Conservation (phyloP, 2,113 vertebrate species). For the western clawed frog (Xenopus tropicalis) region DNA sequence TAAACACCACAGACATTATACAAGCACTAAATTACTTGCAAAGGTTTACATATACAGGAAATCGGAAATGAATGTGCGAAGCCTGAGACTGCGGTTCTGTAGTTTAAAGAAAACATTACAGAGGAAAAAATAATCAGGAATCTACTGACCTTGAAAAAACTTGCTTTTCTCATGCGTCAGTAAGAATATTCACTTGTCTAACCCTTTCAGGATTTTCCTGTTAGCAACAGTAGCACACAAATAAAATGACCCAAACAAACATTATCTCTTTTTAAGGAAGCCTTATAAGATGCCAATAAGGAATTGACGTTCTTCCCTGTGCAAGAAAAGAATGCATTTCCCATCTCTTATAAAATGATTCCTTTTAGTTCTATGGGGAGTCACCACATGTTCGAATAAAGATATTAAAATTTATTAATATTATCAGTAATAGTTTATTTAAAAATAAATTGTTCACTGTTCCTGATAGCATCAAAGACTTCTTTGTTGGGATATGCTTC, state of each 20-base stretch:
- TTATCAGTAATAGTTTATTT: too few species aligned
- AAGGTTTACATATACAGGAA: not conserved
- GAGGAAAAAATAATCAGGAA: not conserved
- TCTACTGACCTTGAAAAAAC: slow-evolving; percentile 11
- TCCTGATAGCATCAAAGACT: too few species aligned
- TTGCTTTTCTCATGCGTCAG: slow-evolving; percentile 42
- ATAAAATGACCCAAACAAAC: slow-evolving; percentile 66
- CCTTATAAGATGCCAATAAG: slow-evolving; percentile 56
- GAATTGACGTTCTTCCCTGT: slow-evolving; percentile 65
- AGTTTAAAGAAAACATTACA: not conserved
- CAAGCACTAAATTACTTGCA: not conserved
- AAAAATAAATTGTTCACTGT: too few species aligned
- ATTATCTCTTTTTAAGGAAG: slow-evolving; percentile 70
- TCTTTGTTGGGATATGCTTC: too few species aligned
- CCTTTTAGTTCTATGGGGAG: slow-evolving; percentile 22
- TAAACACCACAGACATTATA: not conserved
- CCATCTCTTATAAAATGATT: slow-evolving; percentile 21
- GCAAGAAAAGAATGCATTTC: slow-evolving; percentile 19
- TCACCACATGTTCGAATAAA: too few species aligned
- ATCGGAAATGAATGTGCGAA: not conserved
- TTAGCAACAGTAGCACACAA: slow-evolving; percentile 62
- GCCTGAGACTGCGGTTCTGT: not conserved
- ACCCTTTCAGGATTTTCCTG: slow-evolving; percentile 54
- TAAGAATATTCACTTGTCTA: slow-evolving; percentile 52
- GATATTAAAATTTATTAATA: too few species aligned